A percentile compares a stretch with the other conserved stretches of the same genome.
phyloP scores from a whole-genome alignment of 2,797 vertebrate genomes.

The Peromyscus attwateri region DNA sequence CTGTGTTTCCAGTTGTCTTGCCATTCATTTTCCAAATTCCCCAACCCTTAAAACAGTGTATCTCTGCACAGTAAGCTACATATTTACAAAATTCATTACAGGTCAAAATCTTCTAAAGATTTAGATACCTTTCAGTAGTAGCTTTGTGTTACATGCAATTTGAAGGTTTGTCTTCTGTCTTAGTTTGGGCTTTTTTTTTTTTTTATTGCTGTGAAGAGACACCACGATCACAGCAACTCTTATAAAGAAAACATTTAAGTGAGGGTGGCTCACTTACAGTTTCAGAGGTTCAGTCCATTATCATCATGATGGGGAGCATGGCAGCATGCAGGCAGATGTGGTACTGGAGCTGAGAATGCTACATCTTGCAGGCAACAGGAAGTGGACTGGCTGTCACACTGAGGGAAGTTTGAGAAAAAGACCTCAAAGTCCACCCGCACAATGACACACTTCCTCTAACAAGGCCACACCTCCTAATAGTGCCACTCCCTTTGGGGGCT shows the following conservation, averaged over 20 bases:
- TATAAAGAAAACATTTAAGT: background rate
- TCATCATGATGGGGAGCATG: background rate
- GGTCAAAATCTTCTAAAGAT: conserved; percentile 19
- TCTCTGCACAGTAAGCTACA: background rate
- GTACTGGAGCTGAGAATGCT: background rate
- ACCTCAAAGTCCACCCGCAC: background rate
- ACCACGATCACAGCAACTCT: background rate
- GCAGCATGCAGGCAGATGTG: background rate
- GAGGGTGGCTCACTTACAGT: background rate
- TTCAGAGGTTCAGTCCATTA: background rate
- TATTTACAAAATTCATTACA: conserved; percentile 4
- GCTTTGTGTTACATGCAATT: background rate
- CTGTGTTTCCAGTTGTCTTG: background rate
- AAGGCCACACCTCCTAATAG: background rate
- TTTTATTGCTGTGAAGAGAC: background rate
- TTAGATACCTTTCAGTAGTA: background rate
- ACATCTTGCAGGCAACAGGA: background rate
- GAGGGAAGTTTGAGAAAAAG: background rate
- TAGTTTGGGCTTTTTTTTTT: background rate
- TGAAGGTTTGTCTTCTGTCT: background rate
- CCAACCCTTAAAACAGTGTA: background rate
- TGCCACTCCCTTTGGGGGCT: background rate
- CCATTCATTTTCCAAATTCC: background rate
- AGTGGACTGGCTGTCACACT: background rate
- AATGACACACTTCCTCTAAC: background rate